A percentile compares a stretch with the other conserved stretches of the same genome.
Evolutionary conservation across 64 coral and sea anemone genomes (phyloP).

Genomic region (Orbicella faveolata): DNA sequence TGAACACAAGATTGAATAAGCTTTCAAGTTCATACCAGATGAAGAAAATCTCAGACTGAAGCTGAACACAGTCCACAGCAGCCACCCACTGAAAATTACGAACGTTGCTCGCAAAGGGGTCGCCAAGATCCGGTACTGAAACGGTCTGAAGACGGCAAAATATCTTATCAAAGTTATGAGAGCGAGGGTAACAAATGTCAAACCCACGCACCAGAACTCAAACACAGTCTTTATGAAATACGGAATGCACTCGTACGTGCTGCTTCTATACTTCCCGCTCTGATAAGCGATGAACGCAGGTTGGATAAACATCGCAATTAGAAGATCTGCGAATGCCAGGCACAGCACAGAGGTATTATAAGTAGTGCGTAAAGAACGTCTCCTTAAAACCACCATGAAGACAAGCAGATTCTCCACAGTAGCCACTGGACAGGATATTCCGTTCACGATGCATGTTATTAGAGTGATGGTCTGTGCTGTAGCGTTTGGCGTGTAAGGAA

Average conservation of each 20-base stretch:
- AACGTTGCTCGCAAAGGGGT: neutral
- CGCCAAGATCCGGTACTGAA: neutral
- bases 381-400: neutral
- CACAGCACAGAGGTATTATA: slow-evolving; percentile 4
- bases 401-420: neutral
- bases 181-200: neutral
- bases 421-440: neutral
- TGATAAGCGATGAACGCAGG: slow-evolving; percentile 12
- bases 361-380: neutral
- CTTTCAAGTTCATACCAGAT: slow-evolving; percentile 9
- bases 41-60: neutral
- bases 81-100: neutral
- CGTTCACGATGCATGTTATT: neutral
- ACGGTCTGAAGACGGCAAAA: slow-evolving; percentile 11
- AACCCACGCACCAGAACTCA: slow-evolving; percentile 20
- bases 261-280: neutral
- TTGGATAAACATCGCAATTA: slow-evolving; percentile 8
- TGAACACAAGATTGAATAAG: neutral
- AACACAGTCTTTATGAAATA: slow-evolving; percentile 29
- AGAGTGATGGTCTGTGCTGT: neutral
- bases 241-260: neutral
- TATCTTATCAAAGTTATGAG: slow-evolving; percentile 4
- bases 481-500: neutral
- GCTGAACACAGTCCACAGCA: slow-evolving; percentile 1
- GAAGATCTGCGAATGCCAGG: slow-evolving; percentile 4